These are phyloP conservation scores for Scaptomyza parva DNA, from an alignment of 2,888 invertebrate genomes.

Conservation along the genomic window DNA sequence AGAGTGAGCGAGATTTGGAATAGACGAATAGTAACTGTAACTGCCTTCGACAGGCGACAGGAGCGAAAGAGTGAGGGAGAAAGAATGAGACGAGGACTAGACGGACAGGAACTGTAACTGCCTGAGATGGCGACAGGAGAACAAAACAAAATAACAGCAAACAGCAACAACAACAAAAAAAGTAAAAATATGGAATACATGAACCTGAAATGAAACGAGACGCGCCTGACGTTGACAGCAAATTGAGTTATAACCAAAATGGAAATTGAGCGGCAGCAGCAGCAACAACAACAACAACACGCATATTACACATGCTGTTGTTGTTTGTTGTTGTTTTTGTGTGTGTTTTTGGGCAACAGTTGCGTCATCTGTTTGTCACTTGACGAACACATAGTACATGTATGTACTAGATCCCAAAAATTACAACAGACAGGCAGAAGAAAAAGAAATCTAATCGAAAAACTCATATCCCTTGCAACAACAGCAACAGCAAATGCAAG, in stretches of 20 bases:
- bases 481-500: neutral
- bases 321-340: conserved; percentile 9
- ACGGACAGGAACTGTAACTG: conserved; percentile 10
- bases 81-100: neutral
- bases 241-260: conserved; percentile 57
- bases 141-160: conserved; percentile 4
- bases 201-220: conserved; percentile 1
- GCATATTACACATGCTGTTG: conserved; percentile 12
- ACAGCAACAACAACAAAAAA: neutral
- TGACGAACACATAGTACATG: conserved; percentile 23
- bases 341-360: conserved; percentile 35
- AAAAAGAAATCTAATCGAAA: conserved; percentile 23
- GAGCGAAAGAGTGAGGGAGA: neutral
- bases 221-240: conserved; percentile 43
- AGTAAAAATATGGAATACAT: neutral
- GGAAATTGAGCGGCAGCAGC: conserved; percentile 42
- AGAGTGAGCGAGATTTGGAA: too few species aligned
- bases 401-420: conserved; percentile 20
- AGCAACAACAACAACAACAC: conserved; percentile 17
- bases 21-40: too few species aligned
- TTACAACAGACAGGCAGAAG: neutral
- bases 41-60: too few species aligned
- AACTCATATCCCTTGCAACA: conserved; percentile 9
- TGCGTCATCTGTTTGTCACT: conserved; percentile 54
- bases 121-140: conserved; percentile 3